These are phyloP conservation scores for Charanyca ferruginea DNA, from an alignment of 2,888 invertebrate species.

Conservation along the genomic window DNA sequence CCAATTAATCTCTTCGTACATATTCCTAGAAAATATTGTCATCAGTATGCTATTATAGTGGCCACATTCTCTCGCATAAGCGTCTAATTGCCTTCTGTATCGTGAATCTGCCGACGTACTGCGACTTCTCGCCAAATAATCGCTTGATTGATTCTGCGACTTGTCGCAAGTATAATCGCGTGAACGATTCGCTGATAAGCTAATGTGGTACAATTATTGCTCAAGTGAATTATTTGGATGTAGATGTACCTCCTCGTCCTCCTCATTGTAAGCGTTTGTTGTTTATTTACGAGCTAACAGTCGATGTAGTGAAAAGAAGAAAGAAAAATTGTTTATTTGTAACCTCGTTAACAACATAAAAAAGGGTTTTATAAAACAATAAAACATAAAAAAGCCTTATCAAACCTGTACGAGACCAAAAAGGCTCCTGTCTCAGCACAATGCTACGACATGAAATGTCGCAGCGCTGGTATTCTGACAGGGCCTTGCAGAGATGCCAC, in stretches of 20 bases:
- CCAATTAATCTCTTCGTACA: conserved; percentile 19
- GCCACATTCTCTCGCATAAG: conserved; percentile 27
- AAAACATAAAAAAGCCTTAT: no score
- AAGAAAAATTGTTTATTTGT: no score
- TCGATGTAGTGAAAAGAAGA: no score
- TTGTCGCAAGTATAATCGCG: conserved; percentile 39
- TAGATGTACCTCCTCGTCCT: neutral
- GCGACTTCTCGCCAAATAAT: conserved; percentile 28
- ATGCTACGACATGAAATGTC: no score
- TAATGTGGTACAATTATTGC: conserved; percentile 26
- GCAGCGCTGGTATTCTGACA: no score
- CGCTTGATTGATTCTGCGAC: conserved; percentile 35
- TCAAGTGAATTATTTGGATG: conserved; percentile 16
- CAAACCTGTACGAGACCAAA: no score
- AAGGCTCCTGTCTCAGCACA: no score
- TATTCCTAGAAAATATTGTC: conserved; percentile 38
- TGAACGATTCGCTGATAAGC: conserved; percentile 31
- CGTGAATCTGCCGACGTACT: conserved; percentile 25
- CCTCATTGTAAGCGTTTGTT: conserved; percentile 6
- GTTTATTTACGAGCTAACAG: neutral
- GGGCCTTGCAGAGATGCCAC: no score
- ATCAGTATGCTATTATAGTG: conserved; percentile 35
- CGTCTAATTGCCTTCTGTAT: conserved; percentile 28
- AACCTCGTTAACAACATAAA: no score
- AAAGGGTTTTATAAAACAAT: no score